Conservation (phyloP, 1,140 invertebrate species). For the Cyphomyrmex costatus region DNA sequence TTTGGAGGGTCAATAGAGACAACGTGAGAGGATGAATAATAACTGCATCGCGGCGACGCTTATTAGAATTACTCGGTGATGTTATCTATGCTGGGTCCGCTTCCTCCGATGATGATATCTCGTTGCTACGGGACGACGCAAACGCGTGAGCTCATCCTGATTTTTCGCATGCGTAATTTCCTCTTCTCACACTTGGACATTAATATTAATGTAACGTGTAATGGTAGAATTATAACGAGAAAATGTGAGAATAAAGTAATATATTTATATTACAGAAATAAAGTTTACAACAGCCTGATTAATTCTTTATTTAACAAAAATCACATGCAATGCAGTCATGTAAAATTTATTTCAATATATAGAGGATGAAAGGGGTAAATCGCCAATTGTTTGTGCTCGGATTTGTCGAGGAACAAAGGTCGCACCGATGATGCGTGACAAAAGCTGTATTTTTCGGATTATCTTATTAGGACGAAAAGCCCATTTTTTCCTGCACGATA, state of each 20-base stretch:
- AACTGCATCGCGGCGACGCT: slow-evolving; percentile 77
- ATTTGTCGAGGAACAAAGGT: slow-evolving; percentile 22
- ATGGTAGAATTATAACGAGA: background rate
- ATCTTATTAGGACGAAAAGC: slow-evolving; percentile 16
- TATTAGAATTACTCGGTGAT: slow-evolving; percentile 76
- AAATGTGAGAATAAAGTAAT: background rate
- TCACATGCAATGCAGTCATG: background rate
- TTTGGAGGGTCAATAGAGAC: slow-evolving; percentile 79
- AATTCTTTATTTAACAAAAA: background rate
- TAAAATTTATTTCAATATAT: background rate
- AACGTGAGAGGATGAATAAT: slow-evolving; percentile 77
- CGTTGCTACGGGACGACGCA: background rate
- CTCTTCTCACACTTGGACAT: background rate
- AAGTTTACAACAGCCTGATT: background rate
- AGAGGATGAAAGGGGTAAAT: slow-evolving; percentile 1
- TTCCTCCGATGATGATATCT: slow-evolving; percentile 21
- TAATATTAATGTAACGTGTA: background rate
- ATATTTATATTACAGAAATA: background rate
- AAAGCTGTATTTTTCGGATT: slow-evolving; percentile 48
- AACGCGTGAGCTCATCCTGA: background rate
- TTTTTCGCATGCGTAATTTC: slow-evolving; percentile 12
- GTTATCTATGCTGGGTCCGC: slow-evolving; percentile 65
- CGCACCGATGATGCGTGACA: slow-evolving; percentile 28
- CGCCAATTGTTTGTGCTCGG: background rate
- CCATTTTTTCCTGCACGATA: slow-evolving; percentile 17